A percentile compares a stretch with the other conserved stretches of the same genome.
Conservation (phyloP, 2,888 invertebrate genomes). For the Tromatobia lineatoria region DNA sequence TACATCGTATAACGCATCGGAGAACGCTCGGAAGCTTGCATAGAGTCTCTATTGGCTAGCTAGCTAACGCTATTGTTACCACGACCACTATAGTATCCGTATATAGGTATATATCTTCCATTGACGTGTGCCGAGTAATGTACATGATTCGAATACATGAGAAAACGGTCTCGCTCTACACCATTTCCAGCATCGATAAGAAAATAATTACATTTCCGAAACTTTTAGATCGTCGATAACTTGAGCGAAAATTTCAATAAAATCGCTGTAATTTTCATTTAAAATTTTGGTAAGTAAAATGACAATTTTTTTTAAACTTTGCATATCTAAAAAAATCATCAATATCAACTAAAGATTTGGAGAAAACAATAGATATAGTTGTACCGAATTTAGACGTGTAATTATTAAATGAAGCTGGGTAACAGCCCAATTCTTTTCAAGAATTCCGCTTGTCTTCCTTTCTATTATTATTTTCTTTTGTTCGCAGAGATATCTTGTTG, state of each 20-base stretch:
- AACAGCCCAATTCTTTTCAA: neutral
- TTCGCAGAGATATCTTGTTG: neutral
- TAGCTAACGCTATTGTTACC: conserved; percentile 1
- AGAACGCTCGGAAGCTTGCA: conserved; percentile 11
- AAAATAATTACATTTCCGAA: neutral
- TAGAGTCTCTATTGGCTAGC: conserved; percentile 26
- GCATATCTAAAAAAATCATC: no score
- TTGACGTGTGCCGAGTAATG: neutral
- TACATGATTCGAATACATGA: neutral
- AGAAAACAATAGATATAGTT: neutral
- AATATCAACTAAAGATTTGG: no score
- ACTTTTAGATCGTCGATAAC: neutral
- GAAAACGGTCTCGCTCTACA: neutral
- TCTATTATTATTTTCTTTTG: neutral
- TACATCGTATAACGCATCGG: conserved; percentile 23
- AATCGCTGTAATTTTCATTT: no score
- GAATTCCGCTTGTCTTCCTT: neutral
- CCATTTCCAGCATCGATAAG: neutral
- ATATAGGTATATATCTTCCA: neutral
- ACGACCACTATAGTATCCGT: neutral
- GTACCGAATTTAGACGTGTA: neutral
- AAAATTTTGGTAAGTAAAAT: neutral
- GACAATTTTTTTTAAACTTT: no score
- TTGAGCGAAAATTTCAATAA: no score
- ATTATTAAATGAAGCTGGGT: neutral